These are phyloP conservation scores for Sebastes fasciatus DNA, from an alignment of 2,113 vertebrate genomes.

Conservation along the genomic window DNA sequence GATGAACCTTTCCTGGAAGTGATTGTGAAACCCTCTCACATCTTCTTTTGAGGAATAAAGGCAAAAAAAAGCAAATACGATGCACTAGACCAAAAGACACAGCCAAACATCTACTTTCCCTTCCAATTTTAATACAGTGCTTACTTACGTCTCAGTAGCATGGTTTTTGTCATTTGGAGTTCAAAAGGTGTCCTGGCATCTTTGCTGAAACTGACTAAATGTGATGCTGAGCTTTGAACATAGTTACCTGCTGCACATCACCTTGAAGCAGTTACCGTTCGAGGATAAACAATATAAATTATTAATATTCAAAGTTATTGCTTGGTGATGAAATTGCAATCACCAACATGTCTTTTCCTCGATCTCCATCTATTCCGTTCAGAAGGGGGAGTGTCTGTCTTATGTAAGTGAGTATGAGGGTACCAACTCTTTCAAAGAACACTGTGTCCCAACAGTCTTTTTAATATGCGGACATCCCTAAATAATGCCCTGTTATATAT, in stretches of 20 bases:
- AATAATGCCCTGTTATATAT: background rate
- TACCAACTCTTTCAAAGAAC: slow-evolving; percentile 36
- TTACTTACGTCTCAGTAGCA: background rate
- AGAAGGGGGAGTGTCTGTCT: slow-evolving; percentile 55
- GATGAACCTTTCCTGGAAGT: background rate
- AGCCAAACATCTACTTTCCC: background rate
- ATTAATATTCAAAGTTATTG: background rate
- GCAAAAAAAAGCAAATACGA: background rate
- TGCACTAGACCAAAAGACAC: background rate
- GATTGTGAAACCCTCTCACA: background rate
- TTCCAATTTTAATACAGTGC: background rate
- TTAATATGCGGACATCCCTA: background rate
- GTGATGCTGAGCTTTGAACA: background rate
- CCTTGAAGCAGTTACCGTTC: background rate
- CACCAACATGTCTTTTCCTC: background rate
- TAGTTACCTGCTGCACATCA: background rate
- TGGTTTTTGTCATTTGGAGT: background rate
- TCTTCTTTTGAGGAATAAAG: too few relatives aligned
- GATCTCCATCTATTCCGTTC: background rate
- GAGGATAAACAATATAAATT: background rate
- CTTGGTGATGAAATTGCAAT: background rate
- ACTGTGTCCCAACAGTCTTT: slow-evolving; percentile 35
- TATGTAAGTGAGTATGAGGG: slow-evolving; percentile 55
- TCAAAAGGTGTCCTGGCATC: background rate
- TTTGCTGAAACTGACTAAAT: background rate